Evolutionary conservation across 2,113 vertebrate genomes (phyloP), one percentile per base, ranked within the genome.

Genomic region (Ictalurus furcatus): DNA sequence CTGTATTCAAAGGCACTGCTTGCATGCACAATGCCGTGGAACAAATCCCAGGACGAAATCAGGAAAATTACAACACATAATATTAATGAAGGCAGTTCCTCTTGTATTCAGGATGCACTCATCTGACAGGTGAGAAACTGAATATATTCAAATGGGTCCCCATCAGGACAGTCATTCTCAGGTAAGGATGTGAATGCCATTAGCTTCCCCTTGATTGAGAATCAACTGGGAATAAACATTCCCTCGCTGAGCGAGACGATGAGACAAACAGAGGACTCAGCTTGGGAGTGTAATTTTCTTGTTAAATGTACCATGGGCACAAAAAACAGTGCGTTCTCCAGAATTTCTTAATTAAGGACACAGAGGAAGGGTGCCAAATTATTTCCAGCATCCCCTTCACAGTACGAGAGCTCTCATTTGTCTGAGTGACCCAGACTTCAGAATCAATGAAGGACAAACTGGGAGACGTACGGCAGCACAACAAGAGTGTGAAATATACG

Each of bases 291-390:
- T 89, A 89, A 91, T 91, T 91, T 92, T 92, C 91, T 87, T 93
- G 92, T 90, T 92, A 91, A 92, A 93, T 93, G 92, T 92, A 93
- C 90, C 91, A 89, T 90, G 90, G 11, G 56, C 78, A 71, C 76
- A n/a, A 56, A 92, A 83, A 84, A 86, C 71, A 67, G 12, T 73
- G 48, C 74, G n/a, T 84, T 63, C 88, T 90, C 69, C 87, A 84
- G 58, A 89, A 86, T 86, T 81, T 58, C 71, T 65, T 89, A 91
- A 93, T 93, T 93, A 92, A 90, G 78, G 85, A 86, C 82, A 86
- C 48, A 85, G 82, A 71, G 63, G 59, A 90, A 87, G 13, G 84
- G 78, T 52, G 59, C 76, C 85, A 84, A 69, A 90, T 90, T 85
- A 91, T 90, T 86, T 89, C 40, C 89, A 37, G 84, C 85, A 86